Conservation (phyloP, 1,140 invertebrate genomes). For the Cydia amplana region DNA sequence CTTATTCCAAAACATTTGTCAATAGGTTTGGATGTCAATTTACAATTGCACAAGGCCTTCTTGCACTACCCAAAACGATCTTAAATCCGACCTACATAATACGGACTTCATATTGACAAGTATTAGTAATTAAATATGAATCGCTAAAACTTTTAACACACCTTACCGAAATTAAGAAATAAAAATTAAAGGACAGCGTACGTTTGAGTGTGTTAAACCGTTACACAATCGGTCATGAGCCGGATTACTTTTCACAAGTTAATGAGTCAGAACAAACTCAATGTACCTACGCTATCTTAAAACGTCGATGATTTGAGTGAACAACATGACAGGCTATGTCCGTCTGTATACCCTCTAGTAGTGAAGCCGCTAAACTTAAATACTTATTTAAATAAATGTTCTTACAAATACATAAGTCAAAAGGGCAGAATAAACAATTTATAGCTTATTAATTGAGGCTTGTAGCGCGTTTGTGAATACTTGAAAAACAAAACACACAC, state of each 20-base stretch:
- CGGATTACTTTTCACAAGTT: neutral
- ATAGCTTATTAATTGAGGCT: too few species aligned
- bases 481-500: too few species aligned
- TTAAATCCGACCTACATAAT: neutral
- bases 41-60: too few species aligned
- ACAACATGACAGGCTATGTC: neutral
- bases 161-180: neutral
- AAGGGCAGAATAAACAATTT: too few species aligned
- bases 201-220: neutral
- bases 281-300: neutral
- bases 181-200: neutral
- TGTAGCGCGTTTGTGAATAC: too few species aligned
- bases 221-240: constrained; percentile 4
- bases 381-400: too few species aligned
- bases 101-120: neutral
- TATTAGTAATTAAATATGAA: neutral
- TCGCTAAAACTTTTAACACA: neutral
- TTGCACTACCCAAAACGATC: too few species aligned
- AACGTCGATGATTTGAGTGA: neutral
- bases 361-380: neutral
- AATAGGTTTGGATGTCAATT: too few species aligned
- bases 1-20: too few species aligned
- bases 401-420: too few species aligned
- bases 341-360: neutral
- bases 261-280: neutral